These are phyloP conservation scores for Taenioides sp. DNA, from an alignment of 2,797 vertebrate genomes.

Conservation along the genomic window DNA sequence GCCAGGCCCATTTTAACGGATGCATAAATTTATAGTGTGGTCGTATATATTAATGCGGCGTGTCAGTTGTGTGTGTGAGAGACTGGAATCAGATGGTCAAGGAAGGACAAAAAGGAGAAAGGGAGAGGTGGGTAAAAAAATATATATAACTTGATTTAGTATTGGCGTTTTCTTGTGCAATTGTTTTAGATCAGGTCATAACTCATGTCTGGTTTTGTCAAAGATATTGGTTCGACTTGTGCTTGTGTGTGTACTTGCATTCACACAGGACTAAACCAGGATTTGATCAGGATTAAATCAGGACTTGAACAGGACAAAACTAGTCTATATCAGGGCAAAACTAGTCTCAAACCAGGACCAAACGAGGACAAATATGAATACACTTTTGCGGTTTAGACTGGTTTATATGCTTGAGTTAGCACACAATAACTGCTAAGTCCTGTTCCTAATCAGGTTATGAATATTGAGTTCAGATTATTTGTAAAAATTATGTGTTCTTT, in stretches of 20 bases:
- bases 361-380: too few relatives aligned
- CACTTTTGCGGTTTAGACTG: too few relatives aligned
- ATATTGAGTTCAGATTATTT: too few relatives aligned
- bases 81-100: conserved; percentile 26
- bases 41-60: conserved; percentile 31
- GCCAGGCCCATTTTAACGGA: conserved; percentile 32
- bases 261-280: not conserved
- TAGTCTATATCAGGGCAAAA: too few relatives aligned
- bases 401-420: too few relatives aligned
- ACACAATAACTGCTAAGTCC: too few relatives aligned
- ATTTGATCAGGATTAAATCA: too few relatives aligned
- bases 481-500: too few relatives aligned
- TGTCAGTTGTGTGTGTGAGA: conserved; percentile 11
- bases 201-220: not conserved
- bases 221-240: not conserved
- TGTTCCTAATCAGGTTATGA: too few relatives aligned
- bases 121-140: not conserved
- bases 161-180: not conserved
- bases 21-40: conserved; percentile 40
- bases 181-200: not conserved
- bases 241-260: not conserved
- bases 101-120: conserved; percentile 21
- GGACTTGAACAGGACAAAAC: too few relatives aligned
- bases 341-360: too few relatives aligned
- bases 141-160: not conserved